Evolutionary conservation across 1,140 invertebrate species (phyloP).

Genomic region (Tenebrio molitor): DNA sequence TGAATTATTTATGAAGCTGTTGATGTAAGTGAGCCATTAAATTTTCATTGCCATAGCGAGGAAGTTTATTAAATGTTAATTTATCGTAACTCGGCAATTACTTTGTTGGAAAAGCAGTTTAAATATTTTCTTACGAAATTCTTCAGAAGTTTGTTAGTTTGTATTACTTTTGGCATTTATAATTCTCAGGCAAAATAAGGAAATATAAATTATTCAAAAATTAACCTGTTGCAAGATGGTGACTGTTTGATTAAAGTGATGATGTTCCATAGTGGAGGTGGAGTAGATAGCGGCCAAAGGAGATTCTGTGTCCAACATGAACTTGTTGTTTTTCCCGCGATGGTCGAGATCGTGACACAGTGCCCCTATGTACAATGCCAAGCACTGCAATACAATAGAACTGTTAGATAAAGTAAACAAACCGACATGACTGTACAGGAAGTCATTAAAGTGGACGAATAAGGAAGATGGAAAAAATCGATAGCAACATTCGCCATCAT

Average conservation of each 20-base stretch:
- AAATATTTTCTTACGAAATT: too few species aligned
- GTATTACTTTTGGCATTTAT: too few species aligned
- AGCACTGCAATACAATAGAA: slow-evolving; percentile 69
- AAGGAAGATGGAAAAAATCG: slow-evolving; percentile 18
- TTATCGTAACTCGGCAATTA: slow-evolving; percentile 8
- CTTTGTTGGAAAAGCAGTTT: background rate
- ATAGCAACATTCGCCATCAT: background rate
- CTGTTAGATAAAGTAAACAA: slow-evolving; percentile 22
- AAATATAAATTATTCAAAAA: slow-evolving; percentile 1
- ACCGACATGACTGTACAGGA: slow-evolving; percentile 12
- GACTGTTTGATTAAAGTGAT: slow-evolving; percentile 90
- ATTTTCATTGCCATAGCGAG: background rate
- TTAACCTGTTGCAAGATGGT: slow-evolving; percentile 74
- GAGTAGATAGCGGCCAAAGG: slow-evolving; percentile 86
- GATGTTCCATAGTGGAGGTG: slow-evolving; percentile 88
- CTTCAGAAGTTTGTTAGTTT: too few species aligned
- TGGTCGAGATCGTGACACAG: slow-evolving; percentile 90
- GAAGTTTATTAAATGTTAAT: slow-evolving; percentile 23
- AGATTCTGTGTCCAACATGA: slow-evolving; percentile 85
- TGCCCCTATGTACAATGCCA: slow-evolving; percentile 83
- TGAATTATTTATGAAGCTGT: slow-evolving; percentile 22
- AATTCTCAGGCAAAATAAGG: too few species aligned
- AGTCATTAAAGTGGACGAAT: slow-evolving; percentile 17
- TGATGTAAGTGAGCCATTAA: slow-evolving; percentile 16
- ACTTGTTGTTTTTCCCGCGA: slow-evolving; percentile 86